A percentile compares a stretch with the other conserved stretches of the same genome.
These are phyloP conservation scores for Typhlomys cinereus DNA, from an alignment of 2,113 vertebrate genomes.

Conservation along the genomic window DNA sequence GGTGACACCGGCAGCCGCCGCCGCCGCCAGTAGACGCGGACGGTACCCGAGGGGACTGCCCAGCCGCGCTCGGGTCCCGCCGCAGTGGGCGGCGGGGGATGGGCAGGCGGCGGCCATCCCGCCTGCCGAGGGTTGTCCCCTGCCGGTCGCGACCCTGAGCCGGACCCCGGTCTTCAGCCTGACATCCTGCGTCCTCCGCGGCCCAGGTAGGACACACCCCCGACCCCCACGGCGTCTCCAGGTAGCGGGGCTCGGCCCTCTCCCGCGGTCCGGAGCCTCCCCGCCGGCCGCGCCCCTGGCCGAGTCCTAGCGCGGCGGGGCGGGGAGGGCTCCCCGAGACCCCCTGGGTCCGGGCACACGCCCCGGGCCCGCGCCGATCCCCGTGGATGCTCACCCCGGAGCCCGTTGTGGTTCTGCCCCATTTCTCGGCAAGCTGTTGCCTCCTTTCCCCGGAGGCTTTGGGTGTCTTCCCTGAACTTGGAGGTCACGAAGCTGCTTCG, in stretches of 20 bases:
- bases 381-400: neutral
- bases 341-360: neutral
- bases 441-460: neutral
- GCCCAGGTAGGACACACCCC: conserved; percentile 80
- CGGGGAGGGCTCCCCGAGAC: neutral
- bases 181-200: conserved; percentile 47
- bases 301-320: neutral
- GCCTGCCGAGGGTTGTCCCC: conserved; percentile 55
- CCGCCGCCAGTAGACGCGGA: conserved; percentile 69
- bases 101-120: conserved; percentile 70
- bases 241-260: neutral
- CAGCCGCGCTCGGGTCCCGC: conserved; percentile 68
- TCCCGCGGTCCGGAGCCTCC: neutral
- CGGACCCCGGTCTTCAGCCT: conserved; percentile 1
- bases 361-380: conserved; percentile 3
- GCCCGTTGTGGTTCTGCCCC: neutral
- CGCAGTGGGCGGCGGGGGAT: conserved; percentile 77
- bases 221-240: neutral
- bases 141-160: conserved; percentile 35
- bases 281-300: neutral
- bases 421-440: too few species aligned
- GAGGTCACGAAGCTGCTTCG: conserved; percentile 48
- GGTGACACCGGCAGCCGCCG: conserved; percentile 43
- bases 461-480: conserved; percentile 53
- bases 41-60: conserved; percentile 6